Base-by-base conservation (phyloP, 1,140 invertebrate genomes). In the Pissodes strobi region DNA sequence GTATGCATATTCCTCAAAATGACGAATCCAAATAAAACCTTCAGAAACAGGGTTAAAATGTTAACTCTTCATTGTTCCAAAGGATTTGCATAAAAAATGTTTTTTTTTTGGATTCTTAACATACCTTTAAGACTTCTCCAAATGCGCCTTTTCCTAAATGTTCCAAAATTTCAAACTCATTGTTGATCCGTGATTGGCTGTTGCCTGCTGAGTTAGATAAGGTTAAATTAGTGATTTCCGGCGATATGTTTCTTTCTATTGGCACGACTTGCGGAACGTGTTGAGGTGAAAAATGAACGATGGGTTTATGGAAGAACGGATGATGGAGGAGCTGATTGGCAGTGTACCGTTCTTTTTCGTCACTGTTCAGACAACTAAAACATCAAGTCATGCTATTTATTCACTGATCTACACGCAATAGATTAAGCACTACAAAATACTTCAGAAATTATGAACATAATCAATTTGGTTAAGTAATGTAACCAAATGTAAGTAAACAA, bases 91-190 rank as follows among this genome's bases (percentile, higher is more conserved):
- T n/a, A n/a, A n/a, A n/a, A n/a, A n/a, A n/a, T n/a, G n/a, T n/a
- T n/a, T n/a, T n/a, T n/a, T n/a, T n/a, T n/a, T n/a, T n/a, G n/a
- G n/a, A n/a, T n/a, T n/a, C n/a, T n/a, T n/a, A n/a, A n/a, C n/a
- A n/a, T 72, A 95, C 95, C 84, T 98, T 97, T 2, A 97, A 80
- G 12, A 99, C 97, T 82, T 96, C 90, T 1, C 97, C 97, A 81
- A 95, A 99, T 1, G 94, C 95, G 13, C 97, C 97, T 79, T 90
- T 91, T 0, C 97, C 97, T 0, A 99, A 76, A 78, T 84, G 90
- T 69, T 90, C 86, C 2, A 97, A 79, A 15, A 94, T 82, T 79
- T 95, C 88, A 80, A 98, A 98, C 79, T 98, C 96, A 59, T 85
- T 90, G 38, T 87, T 82, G 18, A 95, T 81, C 8, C 92, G 81